Percentiles rank a stretch among this genome's conserved stretches.
Conservation (phyloP, 2,113 vertebrate genomes). For the Cyrtonyx montezumae region DNA sequence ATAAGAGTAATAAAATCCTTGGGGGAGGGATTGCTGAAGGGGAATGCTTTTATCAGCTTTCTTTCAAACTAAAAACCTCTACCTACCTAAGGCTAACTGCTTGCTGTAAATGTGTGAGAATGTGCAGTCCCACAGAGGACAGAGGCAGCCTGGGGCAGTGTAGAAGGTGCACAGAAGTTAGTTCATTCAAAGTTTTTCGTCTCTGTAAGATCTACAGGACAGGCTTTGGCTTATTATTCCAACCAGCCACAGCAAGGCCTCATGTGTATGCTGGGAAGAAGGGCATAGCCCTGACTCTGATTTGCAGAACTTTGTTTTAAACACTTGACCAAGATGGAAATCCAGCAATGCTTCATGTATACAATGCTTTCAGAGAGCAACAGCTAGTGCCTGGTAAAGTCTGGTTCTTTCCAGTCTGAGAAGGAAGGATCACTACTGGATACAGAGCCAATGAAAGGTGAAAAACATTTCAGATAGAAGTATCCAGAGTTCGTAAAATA, state of each 20-base stretch:
- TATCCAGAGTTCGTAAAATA: neutral
- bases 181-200: neutral
- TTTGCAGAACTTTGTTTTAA: neutral
- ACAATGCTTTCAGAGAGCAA: neutral
- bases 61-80: neutral
- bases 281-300: neutral
- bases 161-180: neutral
- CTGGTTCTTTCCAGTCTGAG: neutral
- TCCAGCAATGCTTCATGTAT: neutral
- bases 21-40: neutral
- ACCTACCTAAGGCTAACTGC: rapidly evolving
- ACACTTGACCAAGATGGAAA: neutral
- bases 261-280: neutral
- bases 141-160: neutral
- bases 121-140: neutral
- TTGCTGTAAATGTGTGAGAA: rapidly evolving
- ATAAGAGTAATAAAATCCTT: neutral
- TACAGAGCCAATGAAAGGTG: neutral
- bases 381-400: neutral
- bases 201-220: neutral
- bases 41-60: rapidly evolving
- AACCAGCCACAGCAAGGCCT: neutral
- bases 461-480: conserved; percentile 1
- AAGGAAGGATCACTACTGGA: neutral
- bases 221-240: neutral